Evolutionary conservation across 2,113 vertebrate species (phyloP).

Genomic region (Romanogobio albipinnatus): DNA sequence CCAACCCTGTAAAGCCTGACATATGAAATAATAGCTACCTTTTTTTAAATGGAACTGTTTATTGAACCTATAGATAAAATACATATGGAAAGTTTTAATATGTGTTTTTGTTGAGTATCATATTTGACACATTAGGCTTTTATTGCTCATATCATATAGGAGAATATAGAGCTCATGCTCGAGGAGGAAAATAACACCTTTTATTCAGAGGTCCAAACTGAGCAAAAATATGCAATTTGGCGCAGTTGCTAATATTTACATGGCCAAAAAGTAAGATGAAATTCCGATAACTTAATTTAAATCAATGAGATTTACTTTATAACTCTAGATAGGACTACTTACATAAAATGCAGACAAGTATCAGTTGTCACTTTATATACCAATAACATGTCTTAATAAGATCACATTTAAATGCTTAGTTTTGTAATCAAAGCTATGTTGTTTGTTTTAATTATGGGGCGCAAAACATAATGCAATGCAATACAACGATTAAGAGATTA

Average conservation of each 20-base stretch:
- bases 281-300: background rate
- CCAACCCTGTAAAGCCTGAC: background rate
- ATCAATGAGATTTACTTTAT: too few relatives aligned
- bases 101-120: background rate
- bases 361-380: too few relatives aligned
- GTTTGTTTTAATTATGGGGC: too few relatives aligned
- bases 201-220: background rate
- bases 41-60: background rate
- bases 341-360: too few relatives aligned
- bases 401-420: too few relatives aligned
- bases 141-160: background rate
- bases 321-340: too few relatives aligned
- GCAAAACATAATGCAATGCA: background rate
- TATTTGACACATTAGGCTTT: background rate
- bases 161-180: background rate
- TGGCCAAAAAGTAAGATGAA: background rate
- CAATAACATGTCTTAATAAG: too few relatives aligned
- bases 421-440: too few relatives aligned
- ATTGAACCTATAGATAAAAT: background rate
- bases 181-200: background rate
- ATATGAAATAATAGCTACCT: background rate
- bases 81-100: background rate
- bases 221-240: too few relatives aligned
- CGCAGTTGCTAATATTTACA: background rate
- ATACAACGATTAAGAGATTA: background rate